Evolutionary conservation across 2,888 invertebrate genomes (phyloP), one percentile per base, ranked within the genome.

Genomic region (Synergus itoensis): DNA sequence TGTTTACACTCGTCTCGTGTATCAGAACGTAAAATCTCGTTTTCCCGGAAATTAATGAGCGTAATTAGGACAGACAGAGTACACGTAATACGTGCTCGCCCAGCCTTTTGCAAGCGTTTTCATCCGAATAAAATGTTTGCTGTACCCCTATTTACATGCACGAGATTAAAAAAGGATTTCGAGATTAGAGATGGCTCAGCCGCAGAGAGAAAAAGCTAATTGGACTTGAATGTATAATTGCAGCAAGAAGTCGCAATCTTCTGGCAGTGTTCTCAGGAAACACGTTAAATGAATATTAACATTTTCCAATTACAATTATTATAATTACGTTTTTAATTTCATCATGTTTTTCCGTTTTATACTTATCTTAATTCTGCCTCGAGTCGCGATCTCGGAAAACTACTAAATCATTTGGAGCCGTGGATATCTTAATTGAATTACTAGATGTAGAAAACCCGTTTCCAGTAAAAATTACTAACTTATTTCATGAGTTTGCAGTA

Each of bases 1-100:
- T 73, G 73, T 73, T 73, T 73, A 53, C 48, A 16, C 28, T 48
- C 48, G 48, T 73, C 73, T 73, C 48, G 73, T 48, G 36, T 73
- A 73, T 73, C 73, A 73, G 73, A 28, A 73, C 73, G 73, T 16
- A 48, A 73, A 73, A 73, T 73, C 73, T 73, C 73, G 53, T 73
- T 73, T 53, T 73, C 16, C 53, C 9, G 48, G 28, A 28, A 73
- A 48, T 73, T 48, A 73, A 73, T 73, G 73, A 73, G 73, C 48
- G 53, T 53, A 73, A 73, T 73, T 73, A 73, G 73, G 73, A 73
- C 48, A 73, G 48, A 73, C 48, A 48, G 28, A 73, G 48, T 28
- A 73, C 48, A 36, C 73, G 53, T 73, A 73, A 73, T 73, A 73
- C 48, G 73, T 73, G 73, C 73, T 53, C 28, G 4, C 9, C 28